Evolutionary conservation across 2,797 vertebrate species (phyloP), one percentile per base, ranked within the genome.

Genomic region (Geotria australis): DNA sequence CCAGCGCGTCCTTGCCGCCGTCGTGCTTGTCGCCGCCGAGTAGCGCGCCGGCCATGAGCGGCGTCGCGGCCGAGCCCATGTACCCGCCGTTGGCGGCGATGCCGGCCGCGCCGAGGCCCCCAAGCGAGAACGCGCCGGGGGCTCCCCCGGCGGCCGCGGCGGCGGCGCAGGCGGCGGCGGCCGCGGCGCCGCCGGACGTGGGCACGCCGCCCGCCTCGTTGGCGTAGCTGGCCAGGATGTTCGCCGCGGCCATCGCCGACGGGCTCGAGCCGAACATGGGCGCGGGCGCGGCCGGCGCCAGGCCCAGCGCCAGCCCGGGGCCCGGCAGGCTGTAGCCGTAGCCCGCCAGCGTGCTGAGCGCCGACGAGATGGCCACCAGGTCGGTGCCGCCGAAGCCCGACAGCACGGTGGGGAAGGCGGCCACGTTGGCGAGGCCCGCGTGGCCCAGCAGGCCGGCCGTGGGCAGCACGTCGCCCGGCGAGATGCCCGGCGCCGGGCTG

Each of bases 281-380:
- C 69, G 77, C 77, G 70, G 77, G 77, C 61, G 77, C 79, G 58
- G 77, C 77, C 66, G 77, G 77, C 63, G 77, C 77, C 72, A 79
- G 77, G 69, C 77, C 79, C 67, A 80, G 71, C 66, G 77, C 77
- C 75, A 80, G 69, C 67, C 77, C 77, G 73, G 79, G 68, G 51
- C 77, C 79, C 68, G 79, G 79, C 68, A 80, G 77, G 76, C 79
- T 80, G 71, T 80, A 80, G 72, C 77, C 77, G 59, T 80, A 79
- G 74, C 77, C 79, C 74, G 77, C 77, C 73, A 79, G 72, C 10
- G 77, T 79, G 64, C 79, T 79, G 75, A 80, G 77, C 73, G 77
- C 77, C 69, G 77, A 80, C 73, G 77, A 79, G 73, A 80, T 80
- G 72, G 77, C 77, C 59, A 80, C 77, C 70, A 80, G 76, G 70